These are phyloP conservation scores for Eupsittula cactorum DNA, from an alignment of 2,113 vertebrate genomes.

Conservation along the genomic window DNA sequence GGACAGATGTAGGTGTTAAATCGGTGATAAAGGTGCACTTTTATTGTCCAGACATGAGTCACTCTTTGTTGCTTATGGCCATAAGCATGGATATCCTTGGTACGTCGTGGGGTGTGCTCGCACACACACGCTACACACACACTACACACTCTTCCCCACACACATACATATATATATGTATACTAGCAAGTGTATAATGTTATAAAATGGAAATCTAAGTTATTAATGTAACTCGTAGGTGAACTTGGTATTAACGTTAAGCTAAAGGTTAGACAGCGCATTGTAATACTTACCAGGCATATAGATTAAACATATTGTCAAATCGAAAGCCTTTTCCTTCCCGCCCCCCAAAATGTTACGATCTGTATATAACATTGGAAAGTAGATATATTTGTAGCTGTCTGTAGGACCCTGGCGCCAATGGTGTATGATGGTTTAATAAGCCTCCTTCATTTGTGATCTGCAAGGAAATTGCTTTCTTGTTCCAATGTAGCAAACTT, in stretches of 20 bases:
- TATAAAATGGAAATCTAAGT: slow-evolving; percentile 87
- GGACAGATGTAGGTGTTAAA: slow-evolving; percentile 53
- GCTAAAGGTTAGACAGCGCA: slow-evolving; percentile 70
- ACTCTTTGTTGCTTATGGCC: slow-evolving; percentile 79
- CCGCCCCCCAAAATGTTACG: neutral
- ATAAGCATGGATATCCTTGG: slow-evolving; percentile 76
- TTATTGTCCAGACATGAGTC: slow-evolving; percentile 76
- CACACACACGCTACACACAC: slow-evolving; percentile 25
- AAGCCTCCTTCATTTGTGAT: slow-evolving; percentile 75
- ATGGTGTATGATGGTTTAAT: slow-evolving; percentile 46
- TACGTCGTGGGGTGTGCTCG: slow-evolving; percentile 66
- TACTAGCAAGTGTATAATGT: slow-evolving; percentile 83
- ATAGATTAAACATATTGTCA: slow-evolving; percentile 78
- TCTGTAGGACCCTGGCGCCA: slow-evolving; percentile 62
- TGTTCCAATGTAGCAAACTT: slow-evolving; percentile 77
- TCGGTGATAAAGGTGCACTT: slow-evolving; percentile 76
- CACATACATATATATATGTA: slow-evolving; percentile 76
- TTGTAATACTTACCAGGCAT: slow-evolving; percentile 76
- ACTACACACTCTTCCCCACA: neutral
- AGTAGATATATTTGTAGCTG: slow-evolving; percentile 80
- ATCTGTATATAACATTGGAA: slow-evolving; percentile 79
- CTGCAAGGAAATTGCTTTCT: slow-evolving; percentile 77
- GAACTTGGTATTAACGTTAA: slow-evolving; percentile 81
- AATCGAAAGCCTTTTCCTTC: slow-evolving; percentile 56
- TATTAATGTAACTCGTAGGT: slow-evolving; percentile 90